Evolutionary conservation across 2,113 vertebrate species (phyloP).

Genomic region (Proteles cristata): DNA sequence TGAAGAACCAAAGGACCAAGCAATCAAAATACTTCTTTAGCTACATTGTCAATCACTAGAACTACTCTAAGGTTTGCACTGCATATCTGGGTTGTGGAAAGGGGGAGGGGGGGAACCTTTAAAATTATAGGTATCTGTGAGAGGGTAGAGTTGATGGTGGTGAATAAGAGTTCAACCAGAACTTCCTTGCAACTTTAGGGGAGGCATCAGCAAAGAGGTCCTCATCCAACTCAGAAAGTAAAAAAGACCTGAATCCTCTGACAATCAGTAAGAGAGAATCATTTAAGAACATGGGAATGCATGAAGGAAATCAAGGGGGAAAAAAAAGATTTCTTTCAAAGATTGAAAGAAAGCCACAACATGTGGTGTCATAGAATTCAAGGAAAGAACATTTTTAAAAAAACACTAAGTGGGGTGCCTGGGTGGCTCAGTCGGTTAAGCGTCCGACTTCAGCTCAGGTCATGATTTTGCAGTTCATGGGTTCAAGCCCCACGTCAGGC

Average conservation of each 20-base stretch:
- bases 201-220: background rate
- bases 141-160: background rate
- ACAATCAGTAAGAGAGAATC: background rate
- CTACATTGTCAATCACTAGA: background rate
- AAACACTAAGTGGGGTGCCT: background rate
- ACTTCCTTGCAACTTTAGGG: background rate
- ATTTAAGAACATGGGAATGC: background rate
- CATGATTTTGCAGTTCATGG: too few relatives aligned
- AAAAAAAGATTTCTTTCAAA: too few relatives aligned
- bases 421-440: too few relatives aligned
- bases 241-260: background rate
- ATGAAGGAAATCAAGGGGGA: background rate
- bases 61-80: background rate
- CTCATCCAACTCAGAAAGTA: background rate
- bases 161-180: background rate
- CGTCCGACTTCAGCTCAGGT: too few relatives aligned
- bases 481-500: too few relatives aligned
- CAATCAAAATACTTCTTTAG: background rate
- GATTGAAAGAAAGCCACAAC: background rate
- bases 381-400: background rate
- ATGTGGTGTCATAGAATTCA: background rate
- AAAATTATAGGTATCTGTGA: background rate
- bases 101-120: background rate
- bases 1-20: background rate
- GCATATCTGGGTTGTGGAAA: background rate